Conservation (phyloP, 1,140 invertebrate genomes). For the Papilio polytes region DNA sequence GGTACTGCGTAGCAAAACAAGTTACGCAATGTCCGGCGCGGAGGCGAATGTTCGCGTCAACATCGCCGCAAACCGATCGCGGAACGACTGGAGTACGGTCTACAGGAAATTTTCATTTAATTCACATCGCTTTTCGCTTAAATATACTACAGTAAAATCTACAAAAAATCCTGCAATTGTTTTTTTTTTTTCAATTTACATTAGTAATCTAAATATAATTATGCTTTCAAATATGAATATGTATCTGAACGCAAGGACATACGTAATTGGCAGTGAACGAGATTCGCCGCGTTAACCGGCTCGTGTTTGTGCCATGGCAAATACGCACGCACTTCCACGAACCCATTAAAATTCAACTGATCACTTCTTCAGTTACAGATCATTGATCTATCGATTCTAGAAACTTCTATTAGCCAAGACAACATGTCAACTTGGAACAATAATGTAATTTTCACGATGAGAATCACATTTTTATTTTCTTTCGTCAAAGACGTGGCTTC, state of each 20-base stretch:
- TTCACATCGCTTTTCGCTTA: not conserved
- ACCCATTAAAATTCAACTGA: conserved; percentile 31
- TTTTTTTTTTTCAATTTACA: too few species aligned
- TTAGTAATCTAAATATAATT: too few species aligned
- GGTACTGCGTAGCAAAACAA: conserved; percentile 45
- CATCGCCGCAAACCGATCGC: conserved; percentile 13
- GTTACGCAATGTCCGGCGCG: conserved; percentile 42
- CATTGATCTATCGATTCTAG: conserved; percentile 15
- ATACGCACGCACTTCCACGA: conserved; percentile 30
- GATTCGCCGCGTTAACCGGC: conserved; percentile 32
- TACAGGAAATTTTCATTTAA: not conserved
- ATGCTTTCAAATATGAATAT: not conserved
- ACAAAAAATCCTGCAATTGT: too few species aligned
- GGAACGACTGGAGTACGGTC: not conserved
- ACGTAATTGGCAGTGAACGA: conserved; percentile 16
- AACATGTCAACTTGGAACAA: not conserved
- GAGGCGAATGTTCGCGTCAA: not conserved
- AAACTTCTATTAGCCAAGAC: not conserved
- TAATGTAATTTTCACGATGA: not conserved
- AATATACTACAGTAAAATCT: too few species aligned
- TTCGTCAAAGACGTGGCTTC: too few species aligned
- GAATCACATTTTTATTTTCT: too few species aligned
- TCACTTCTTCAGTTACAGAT: conserved; percentile 11
- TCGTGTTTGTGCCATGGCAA: conserved; percentile 26
- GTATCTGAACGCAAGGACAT: not conserved